Evolutionary conservation across 2,888 invertebrate genomes (phyloP).

Genomic region (Neoaliturus tenellus): DNA sequence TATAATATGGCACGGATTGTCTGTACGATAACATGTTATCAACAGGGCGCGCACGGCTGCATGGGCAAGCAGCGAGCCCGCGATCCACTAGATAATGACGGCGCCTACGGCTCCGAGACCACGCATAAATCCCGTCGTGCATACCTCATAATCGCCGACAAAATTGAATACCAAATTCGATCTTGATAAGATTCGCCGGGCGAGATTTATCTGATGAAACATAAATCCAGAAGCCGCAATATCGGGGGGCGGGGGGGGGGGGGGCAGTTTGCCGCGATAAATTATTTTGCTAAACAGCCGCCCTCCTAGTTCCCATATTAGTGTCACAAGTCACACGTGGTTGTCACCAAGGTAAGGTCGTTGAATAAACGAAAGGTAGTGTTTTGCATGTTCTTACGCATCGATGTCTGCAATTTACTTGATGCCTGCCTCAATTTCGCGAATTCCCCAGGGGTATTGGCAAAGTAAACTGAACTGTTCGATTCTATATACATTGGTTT

Average conservation of each 20-base stretch:
- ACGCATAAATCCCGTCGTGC: constrained; percentile 30
- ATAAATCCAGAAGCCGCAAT: constrained; percentile 33
- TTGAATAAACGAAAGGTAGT: too few species aligned
- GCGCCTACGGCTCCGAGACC: constrained; percentile 5
- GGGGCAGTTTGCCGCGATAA: neutral
- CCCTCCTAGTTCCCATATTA: neutral
- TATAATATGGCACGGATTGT: too few species aligned
- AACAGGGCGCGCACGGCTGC: too few species aligned
- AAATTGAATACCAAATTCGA: constrained; percentile 52
- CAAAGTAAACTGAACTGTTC: too few species aligned
- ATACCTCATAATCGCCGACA: constrained; percentile 25
- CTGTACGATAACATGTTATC: too few species aligned
- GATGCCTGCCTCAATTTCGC: too few species aligned
- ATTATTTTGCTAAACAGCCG: neutral
- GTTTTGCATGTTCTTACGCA: too few species aligned
- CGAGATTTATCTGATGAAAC: constrained; percentile 33
- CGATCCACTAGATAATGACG: neutral
- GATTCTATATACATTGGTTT: too few species aligned
- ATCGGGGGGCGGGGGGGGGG: neutral
- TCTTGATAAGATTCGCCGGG: constrained; percentile 30
- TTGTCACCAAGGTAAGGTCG: too few species aligned
- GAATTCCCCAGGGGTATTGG: too few species aligned
- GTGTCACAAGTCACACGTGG: too few species aligned
- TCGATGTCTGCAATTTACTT: too few species aligned
- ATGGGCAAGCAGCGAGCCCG: neutral